phyloP scores from a whole-genome alignment of 2,797 vertebrate species.

The Miopithecus talapoin region DNA sequence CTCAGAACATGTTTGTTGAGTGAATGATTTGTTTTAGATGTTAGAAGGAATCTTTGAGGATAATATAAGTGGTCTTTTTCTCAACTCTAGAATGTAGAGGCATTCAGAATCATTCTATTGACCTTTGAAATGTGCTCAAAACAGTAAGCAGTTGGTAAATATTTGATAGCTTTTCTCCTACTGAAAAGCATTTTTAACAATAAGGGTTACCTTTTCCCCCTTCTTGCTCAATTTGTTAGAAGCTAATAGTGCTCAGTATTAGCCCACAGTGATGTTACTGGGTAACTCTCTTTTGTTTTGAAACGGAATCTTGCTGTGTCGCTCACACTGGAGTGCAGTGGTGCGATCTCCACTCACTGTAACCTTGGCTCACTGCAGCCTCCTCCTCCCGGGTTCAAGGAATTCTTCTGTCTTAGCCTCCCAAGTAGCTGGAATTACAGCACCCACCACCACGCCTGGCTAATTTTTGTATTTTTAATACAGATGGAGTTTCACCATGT shows the following conservation, averaged over 20 bases:
- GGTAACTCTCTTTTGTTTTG: background rate
- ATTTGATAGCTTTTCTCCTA: conserved; percentile 35
- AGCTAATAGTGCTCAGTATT: background rate
- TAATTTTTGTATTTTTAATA: background rate
- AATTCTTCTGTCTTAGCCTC: too few species aligned
- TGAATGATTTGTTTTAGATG: conserved; percentile 29
- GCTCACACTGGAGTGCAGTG: background rate
- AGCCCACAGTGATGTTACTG: background rate
- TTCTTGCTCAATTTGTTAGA: background rate
- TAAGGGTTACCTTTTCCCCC: background rate
- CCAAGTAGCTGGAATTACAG: too few species aligned
- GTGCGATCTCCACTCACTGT: background rate
- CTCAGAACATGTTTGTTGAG: background rate
- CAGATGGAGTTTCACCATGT: background rate
- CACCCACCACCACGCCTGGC: too few species aligned
- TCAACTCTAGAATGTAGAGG: background rate
- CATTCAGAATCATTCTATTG: conserved; percentile 19
- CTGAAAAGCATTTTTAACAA: background rate
- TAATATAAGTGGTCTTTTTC: background rate
- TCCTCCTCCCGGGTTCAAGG: too few species aligned
- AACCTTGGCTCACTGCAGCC: background rate
- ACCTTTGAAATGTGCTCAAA: conserved; percentile 39
- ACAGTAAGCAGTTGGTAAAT: background rate
- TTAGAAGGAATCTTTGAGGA: conserved; percentile 1
- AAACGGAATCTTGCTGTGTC: background rate